Conservation (phyloP, 1,140 invertebrate species). For the Drosophila takahashii region DNA sequence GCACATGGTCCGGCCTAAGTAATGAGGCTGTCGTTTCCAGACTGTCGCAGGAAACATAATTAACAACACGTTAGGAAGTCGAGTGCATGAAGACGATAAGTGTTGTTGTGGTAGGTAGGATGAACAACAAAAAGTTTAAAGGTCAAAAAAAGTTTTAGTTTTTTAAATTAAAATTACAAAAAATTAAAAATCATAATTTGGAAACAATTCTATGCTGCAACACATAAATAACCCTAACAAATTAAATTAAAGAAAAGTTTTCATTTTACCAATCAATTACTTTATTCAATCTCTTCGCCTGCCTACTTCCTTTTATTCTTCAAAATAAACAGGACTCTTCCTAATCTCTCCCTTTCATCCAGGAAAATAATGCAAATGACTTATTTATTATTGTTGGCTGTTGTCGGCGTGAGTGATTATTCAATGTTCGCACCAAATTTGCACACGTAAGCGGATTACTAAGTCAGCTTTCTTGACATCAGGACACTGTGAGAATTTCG, state of each 20-base stretch:
- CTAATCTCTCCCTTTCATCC: constrained; percentile 1
- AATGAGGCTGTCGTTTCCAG: constrained; percentile 57
- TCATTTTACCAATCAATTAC: neutral
- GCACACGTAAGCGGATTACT: constrained; percentile 42
- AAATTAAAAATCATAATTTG: no score
- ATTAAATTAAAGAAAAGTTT: no score
- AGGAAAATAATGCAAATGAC: constrained; percentile 31
- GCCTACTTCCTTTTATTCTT: neutral
- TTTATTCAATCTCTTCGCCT: neutral
- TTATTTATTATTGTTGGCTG: constrained; percentile 44
- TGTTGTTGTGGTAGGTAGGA: neutral
- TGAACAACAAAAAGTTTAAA: neutral
- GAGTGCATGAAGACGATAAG: constrained; percentile 11
- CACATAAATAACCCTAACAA: no score
- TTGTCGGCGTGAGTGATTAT: constrained; percentile 30
- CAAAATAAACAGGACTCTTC: constrained; percentile 14
- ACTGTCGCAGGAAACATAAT: constrained; percentile 53
- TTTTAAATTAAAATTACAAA: neutral
- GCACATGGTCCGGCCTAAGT: constrained; percentile 33
- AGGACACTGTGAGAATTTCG: neutral
- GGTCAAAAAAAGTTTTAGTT: neutral
- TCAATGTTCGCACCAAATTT: constrained; percentile 46
- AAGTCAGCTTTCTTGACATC: constrained; percentile 10
- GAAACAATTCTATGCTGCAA: no score
- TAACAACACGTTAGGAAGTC: constrained; percentile 59